Conservation (phyloP, 2,888 invertebrate genomes). For the Cerceris ruficornis region DNA sequence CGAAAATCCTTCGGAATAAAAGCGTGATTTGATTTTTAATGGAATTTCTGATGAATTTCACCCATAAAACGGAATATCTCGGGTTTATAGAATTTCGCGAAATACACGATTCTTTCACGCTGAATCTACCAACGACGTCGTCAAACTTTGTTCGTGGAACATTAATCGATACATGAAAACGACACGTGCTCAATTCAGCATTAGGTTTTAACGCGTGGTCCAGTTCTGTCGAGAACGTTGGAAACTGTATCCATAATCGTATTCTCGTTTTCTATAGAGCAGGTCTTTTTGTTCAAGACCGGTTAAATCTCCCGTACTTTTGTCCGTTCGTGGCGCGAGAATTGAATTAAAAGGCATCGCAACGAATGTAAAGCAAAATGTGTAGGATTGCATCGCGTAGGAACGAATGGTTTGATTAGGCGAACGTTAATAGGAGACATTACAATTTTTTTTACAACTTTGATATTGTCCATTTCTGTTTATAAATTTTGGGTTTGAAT, state of each 20-base stretch:
- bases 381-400: background rate
- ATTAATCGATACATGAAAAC: constrained; percentile 60
- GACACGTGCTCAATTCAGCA: constrained; percentile 60
- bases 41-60: too few relatives aligned
- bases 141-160: constrained; percentile 41
- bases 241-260: constrained; percentile 25
- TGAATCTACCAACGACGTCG: constrained; percentile 31
- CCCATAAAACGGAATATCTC: background rate
- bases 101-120: constrained; percentile 10
- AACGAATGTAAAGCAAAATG: background rate
- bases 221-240: constrained; percentile 62
- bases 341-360: background rate
- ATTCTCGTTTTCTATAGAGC: constrained; percentile 42
- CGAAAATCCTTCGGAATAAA: too few relatives aligned
- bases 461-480: too few relatives aligned
- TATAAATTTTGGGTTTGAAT: too few relatives aligned
- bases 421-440: too few relatives aligned
- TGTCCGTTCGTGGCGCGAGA: constrained; percentile 21
- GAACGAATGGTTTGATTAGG: too few relatives aligned
- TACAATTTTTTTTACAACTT: too few relatives aligned
- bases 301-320: constrained; percentile 29
- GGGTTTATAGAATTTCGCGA: too few relatives aligned
- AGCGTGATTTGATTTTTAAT: too few relatives aligned
- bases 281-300: constrained; percentile 17
- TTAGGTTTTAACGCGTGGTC: constrained; percentile 63